Conservation (phyloP, 2,888 invertebrate species). For the Drosophila meridiana region DNA sequence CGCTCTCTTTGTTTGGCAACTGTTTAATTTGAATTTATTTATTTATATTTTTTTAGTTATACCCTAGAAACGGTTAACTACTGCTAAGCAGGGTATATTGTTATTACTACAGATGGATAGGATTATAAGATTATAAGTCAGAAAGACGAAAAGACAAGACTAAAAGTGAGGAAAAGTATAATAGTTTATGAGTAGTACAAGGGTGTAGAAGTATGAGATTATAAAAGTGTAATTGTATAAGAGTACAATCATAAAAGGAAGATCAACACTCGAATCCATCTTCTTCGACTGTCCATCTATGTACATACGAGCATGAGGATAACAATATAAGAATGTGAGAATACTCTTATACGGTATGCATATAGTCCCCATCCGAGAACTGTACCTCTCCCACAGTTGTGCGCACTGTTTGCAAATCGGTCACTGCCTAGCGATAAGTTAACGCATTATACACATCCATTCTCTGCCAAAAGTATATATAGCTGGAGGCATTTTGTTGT, state of each 20-base stretch:
- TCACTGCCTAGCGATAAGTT: constrained; percentile 46
- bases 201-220: background rate
- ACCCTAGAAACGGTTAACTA: background rate
- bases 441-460: constrained; percentile 41
- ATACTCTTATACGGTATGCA: too few relatives aligned
- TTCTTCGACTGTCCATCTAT: background rate
- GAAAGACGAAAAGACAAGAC: too few relatives aligned
- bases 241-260: background rate
- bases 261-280: background rate
- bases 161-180: background rate
- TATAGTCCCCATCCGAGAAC: too few relatives aligned
- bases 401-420: constrained; percentile 42
- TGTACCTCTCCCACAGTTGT: background rate
- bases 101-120: too few relatives aligned
- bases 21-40: constrained; percentile 43
- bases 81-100: background rate
- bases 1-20: constrained; percentile 35
- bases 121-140: too few relatives aligned
- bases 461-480: background rate
- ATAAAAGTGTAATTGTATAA: background rate
- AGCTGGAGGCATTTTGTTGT: constrained; percentile 7
- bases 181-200: background rate
- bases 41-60: constrained; percentile 9
- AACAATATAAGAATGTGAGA: too few relatives aligned
- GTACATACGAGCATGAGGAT: background rate